Evolutionary conservation across 2,113 vertebrate genomes (phyloP).

Genomic region (Laticauda colubrina): DNA sequence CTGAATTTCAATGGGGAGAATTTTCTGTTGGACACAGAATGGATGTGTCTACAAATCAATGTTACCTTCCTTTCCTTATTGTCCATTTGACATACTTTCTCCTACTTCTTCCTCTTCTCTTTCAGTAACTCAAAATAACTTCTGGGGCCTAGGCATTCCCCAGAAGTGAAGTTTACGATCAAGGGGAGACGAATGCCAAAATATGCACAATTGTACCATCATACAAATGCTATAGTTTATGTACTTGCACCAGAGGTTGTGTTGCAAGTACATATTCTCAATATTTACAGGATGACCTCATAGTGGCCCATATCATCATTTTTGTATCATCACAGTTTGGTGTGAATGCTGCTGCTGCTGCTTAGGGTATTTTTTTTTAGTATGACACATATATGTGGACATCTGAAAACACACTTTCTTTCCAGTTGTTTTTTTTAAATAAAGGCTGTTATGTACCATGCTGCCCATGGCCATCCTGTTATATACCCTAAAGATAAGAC

Average conservation of each 20-base stretch:
- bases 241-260: not conserved
- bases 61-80: not conserved
- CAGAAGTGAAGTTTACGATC: not conserved
- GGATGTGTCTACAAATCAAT: not conserved
- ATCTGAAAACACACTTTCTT: not conserved
- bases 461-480: not conserved
- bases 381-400: not conserved
- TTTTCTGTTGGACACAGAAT: not conserved
- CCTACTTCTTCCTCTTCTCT: not conserved
- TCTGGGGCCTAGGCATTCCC: not conserved
- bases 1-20: not conserved
- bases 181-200: not conserved
- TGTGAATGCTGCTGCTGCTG: not conserved
- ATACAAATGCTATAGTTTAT: not conserved
- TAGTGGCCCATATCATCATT: not conserved
- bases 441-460: not conserved
- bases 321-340: not conserved
- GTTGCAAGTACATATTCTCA: not conserved
- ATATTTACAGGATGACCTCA: not conserved
- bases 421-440: not conserved
- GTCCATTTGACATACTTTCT: not conserved
- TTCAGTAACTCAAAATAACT: not conserved
- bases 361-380: not conserved
- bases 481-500: not conserved
- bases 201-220: not conserved